Conservation (phyloP, 2,797 vertebrate species). For the Ctenopoma kingsleyae region DNA sequence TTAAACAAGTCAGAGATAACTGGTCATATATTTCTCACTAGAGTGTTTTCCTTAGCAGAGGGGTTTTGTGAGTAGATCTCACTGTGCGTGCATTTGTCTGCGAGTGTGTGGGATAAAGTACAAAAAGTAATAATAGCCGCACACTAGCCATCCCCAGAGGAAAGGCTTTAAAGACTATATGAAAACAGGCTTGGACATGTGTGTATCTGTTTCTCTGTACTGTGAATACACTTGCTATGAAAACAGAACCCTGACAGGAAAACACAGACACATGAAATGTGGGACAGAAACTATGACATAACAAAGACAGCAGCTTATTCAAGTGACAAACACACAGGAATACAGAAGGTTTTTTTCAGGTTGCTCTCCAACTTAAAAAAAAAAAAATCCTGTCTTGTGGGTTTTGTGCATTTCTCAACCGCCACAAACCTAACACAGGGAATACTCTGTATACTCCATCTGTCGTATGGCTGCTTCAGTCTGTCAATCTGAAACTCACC, state of each 20-base stretch:
- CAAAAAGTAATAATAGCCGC: constrained; percentile 23
- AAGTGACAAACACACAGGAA: constrained; percentile 38
- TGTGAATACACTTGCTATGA: constrained; percentile 27
- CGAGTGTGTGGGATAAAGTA: constrained; percentile 12
- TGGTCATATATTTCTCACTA: constrained; percentile 3
- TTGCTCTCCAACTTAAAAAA: constrained; percentile 18
- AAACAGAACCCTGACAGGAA: constrained; percentile 18
- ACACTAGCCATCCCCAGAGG: constrained; percentile 19
- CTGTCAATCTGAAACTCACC: constrained; percentile 83
- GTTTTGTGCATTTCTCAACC: constrained; percentile 26
- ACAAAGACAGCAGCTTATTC: constrained; percentile 43
- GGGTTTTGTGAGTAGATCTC: background rate
- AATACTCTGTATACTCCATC: constrained; percentile 26
- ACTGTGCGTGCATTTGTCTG: background rate
- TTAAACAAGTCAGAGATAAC: constrained; percentile 24
- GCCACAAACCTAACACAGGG: constrained; percentile 23
- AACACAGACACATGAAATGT: constrained; percentile 41
- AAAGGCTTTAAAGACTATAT: constrained; percentile 33
- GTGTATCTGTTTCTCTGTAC: constrained; percentile 21
- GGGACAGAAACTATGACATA: constrained; percentile 42
- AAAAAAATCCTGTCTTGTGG: background rate
- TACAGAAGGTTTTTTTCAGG: background rate
- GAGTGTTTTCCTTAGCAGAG: background rate
- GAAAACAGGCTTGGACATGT: constrained; percentile 5
- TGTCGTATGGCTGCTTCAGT: constrained; percentile 16